phyloP scores from a whole-genome alignment of 1,140 invertebrate genomes.

The Trichonephila inaurata region DNA sequence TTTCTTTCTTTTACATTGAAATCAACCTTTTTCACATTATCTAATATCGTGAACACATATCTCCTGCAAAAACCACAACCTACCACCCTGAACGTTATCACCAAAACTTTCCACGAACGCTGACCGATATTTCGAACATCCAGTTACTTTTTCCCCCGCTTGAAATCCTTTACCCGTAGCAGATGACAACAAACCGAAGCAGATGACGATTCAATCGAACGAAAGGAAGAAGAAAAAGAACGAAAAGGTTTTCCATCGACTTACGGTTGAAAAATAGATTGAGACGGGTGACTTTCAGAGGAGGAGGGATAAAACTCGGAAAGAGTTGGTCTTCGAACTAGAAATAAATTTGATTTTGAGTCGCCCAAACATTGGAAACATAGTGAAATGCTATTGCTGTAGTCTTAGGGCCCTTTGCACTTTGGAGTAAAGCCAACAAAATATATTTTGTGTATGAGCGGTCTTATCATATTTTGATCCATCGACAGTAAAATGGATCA shows the following conservation, averaged over 20 bases:
- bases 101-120: background rate
- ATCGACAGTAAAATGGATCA: background rate
- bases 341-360: conserved; percentile 35
- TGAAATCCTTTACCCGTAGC: background rate
- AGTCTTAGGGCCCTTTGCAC: background rate
- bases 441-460: background rate
- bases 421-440: conserved; percentile 1
- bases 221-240: background rate
- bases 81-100: background rate
- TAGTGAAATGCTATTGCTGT: background rate
- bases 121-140: background rate
- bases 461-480: background rate
- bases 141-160: background rate
- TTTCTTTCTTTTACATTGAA: too few relatives aligned
- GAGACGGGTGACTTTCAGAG: background rate
- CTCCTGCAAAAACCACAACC: background rate
- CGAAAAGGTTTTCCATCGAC: background rate
- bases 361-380: background rate
- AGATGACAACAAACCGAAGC: background rate
- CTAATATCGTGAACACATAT: background rate
- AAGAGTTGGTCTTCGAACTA: background rate
- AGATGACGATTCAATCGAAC: background rate
- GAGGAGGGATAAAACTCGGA: background rate
- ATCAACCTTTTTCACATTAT: too few relatives aligned
- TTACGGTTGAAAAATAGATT: conserved; percentile 22